A percentile compares a stretch with the other conserved stretches of the same genome.
Conservation (phyloP, 2,888 invertebrate species). For the Clivina fossor region DNA sequence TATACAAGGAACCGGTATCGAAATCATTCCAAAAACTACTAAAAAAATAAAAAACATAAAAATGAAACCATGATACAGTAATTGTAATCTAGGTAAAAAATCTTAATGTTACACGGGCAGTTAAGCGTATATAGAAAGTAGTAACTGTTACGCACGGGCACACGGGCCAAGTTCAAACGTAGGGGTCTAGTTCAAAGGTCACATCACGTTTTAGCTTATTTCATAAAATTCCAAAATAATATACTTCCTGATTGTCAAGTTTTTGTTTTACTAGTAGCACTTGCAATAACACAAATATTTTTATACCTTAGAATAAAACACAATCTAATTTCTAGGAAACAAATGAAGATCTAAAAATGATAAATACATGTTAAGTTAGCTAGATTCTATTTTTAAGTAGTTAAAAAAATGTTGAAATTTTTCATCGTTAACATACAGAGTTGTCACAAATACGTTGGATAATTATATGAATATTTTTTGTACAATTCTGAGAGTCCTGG, state of each 20-base stretch:
- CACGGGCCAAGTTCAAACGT: constrained; percentile 23
- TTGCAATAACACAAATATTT: too few species aligned
- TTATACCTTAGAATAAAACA: background rate
- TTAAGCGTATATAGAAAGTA: constrained; percentile 2
- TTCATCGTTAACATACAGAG: background rate
- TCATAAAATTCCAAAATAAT: constrained; percentile 13
- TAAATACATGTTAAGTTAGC: constrained; percentile 11
- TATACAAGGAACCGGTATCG: too few species aligned
- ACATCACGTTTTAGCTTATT: constrained; percentile 17
- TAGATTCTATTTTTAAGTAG: background rate
- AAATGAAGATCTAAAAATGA: constrained; percentile 20
- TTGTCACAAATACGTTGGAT: constrained; percentile 8
- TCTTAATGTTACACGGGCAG: constrained; percentile 9
- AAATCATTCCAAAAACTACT: too few species aligned
- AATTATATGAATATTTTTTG: constrained; percentile 9
- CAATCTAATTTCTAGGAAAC: constrained; percentile 16
- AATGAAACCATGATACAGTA: constrained; percentile 6
- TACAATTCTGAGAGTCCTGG: constrained; percentile 10
- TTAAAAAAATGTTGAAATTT: constrained; percentile 16
- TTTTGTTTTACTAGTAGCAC: background rate
- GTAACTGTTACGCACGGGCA: constrained; percentile 19
- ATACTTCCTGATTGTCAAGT: constrained; percentile 14
- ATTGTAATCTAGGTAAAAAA: constrained; percentile 20
- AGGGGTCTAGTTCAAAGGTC: constrained; percentile 29
- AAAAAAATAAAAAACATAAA: constrained; percentile 8